Evolutionary conservation across 2,888 invertebrate genomes (phyloP), one percentile per base, ranked within the genome.

Genomic region (Cheilosia urbana): DNA sequence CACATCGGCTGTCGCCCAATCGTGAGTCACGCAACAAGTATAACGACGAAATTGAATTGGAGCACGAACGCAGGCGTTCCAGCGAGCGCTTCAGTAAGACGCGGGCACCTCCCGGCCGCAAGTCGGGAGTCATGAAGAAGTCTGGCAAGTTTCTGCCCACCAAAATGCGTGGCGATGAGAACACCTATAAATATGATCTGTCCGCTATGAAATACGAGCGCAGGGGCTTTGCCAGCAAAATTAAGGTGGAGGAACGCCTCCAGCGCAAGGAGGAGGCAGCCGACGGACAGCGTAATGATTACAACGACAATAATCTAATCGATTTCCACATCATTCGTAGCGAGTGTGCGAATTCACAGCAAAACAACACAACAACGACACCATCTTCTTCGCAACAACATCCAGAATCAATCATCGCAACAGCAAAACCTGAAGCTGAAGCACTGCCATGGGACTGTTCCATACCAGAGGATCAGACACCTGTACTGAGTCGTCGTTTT

Each of bases 1-100:
- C 92, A n/a, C 90, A 91, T 81, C 90, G 91, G 17, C 89, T 91
- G 53, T 92, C 92, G 45, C 92, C 92, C 4, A 90, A 90, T 83
- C 88, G 92, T 30, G 88, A 88, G 58, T 51, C 78, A 17, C 87
- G 83, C 17, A 89, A 89, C 57, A 89, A 95, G 93, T 90, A 90
- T 13, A 91, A 92, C 87, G 91, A 92, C 66, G 93, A 93, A 75
- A 93, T 93, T 87, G 95, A 95, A 75, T 93, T 93, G 88, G 95
- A 95, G 89, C 94, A 95, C 73, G 95, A 95, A 89, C 93, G 93
- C 68, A 91, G 95, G 13, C 93, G 95, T 87, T 94, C 94, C 87
- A 94, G 93, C 88, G 95, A 95, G 89, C 92, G 95, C 66, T 94
- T 95, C 90, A 93, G 95, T 88, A 93, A 94, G 84, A 93, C 94